Evolutionary conservation across 2,797 vertebrate species (phyloP), one percentile per base, ranked within the genome.

Genomic region (Microctenopoma stevenorrisi): DNA sequence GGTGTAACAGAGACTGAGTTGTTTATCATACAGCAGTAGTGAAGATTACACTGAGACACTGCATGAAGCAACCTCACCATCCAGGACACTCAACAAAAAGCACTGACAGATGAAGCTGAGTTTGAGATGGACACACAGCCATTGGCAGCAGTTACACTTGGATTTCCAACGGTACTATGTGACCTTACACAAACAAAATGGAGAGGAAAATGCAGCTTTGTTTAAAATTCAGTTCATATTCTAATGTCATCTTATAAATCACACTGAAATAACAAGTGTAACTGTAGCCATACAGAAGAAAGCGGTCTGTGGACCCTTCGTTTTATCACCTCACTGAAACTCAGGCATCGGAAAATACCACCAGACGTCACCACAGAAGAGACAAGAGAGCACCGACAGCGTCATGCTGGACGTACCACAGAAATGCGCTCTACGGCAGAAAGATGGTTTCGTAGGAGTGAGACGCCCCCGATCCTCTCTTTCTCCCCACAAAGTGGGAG

Each of bases 291-390:
- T 14, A 69, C 73, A 78, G 57, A 73, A 22, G 64, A 65, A 86
- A 80, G 81, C 78, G 72, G 64, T 64, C 67, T 72, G 80, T 76
- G 50, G 60, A 78, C 65, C 28, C 16, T 33, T 75, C 33, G 46
- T 79, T 75, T 65, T 46, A 51, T 72, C 61, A 47, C 66, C 67
- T 22, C 10, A 63, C 61, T 58, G 61, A 77, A 46, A 76, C 54
- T 60, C 79, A 81, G 75, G 78, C 78, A 50, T 74, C 60, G 85
- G 68, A 88, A 87, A 88, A 87, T 86, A 86, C 83, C 88, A 88
- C 87, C 88, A 85, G 78, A 89, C 82, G 6, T 86, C 85, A 88
- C 83, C 86, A 90, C 88, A 90, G 88, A 88, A 89, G 87, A 92
- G 86, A 91, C 67, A 57, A 79, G 67, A 83, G 72, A 80, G 82